Evolutionary conservation across 2,888 invertebrate species (phyloP).

Genomic region (Xylota sylvarum): DNA sequence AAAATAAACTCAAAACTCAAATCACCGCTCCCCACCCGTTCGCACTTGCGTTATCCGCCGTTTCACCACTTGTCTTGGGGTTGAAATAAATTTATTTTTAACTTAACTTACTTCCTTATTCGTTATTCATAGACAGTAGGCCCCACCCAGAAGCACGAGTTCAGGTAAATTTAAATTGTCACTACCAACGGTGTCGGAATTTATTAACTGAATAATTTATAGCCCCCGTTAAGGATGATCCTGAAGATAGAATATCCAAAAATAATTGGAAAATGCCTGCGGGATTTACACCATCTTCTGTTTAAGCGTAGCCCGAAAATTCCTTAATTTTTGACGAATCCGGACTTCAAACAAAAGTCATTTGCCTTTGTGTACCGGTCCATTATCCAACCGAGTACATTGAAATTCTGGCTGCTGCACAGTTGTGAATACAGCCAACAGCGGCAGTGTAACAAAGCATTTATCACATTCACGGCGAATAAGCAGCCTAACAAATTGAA

Average conservation of each 20-base stretch:
- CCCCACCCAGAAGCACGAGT: not conserved
- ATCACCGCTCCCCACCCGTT: not conserved
- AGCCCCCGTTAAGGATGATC: conserved; percentile 15
- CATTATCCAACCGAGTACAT: conserved; percentile 36
- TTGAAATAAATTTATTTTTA: conserved; percentile 51
- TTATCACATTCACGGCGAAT: conserved; percentile 68
- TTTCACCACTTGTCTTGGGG: conserved; percentile 19
- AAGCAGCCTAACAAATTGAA: conserved; percentile 69
- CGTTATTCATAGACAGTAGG: conserved; percentile 35
- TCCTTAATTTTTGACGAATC: conserved; percentile 38
- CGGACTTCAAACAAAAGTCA: conserved; percentile 37
- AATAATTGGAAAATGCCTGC: conserved; percentile 51
- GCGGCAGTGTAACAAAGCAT: conserved; percentile 53
- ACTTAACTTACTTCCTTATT: conserved; percentile 41
- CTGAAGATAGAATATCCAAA: conserved; percentile 21
- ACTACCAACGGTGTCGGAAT: conserved; percentile 52
- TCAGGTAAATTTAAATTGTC: conserved; percentile 60
- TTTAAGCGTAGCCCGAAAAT: conserved; percentile 10
- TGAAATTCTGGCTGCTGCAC: conserved; percentile 7
- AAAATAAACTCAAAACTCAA: conserved; percentile 35
- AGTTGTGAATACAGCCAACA: conserved; percentile 38
- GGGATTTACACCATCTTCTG: conserved; percentile 17
- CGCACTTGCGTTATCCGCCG: conserved; percentile 1
- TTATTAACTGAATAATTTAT: conserved; percentile 69
- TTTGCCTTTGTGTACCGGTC: conserved; percentile 42